Percentiles rank a stretch among this genome's conserved stretches.
Conservation (phyloP, 2,888 invertebrate species). For the Philereme vetulata region DNA sequence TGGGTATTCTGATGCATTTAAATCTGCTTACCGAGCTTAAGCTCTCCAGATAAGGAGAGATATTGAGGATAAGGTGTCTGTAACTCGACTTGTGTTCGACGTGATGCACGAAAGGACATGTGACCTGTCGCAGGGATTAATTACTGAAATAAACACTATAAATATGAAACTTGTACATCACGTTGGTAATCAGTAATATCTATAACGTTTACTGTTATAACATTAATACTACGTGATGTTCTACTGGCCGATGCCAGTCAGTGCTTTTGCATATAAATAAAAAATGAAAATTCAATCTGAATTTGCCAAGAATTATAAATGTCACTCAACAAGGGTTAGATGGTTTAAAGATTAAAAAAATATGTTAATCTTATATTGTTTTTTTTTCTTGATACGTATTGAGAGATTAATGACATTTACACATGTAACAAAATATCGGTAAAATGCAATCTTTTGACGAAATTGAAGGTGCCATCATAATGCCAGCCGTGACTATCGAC, state of each 20-base stretch:
- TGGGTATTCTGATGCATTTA: slow-evolving; percentile 44
- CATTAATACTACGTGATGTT: background rate
- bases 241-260: too few relatives aligned
- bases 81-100: slow-evolving; percentile 48
- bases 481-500: too few relatives aligned
- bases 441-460: too few relatives aligned
- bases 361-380: too few relatives aligned
- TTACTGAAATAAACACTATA: slow-evolving; percentile 39
- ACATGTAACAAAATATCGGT: too few relatives aligned
- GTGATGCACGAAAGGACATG: slow-evolving; percentile 45
- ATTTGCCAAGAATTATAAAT: too few relatives aligned
- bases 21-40: slow-evolving; percentile 44
- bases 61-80: slow-evolving; percentile 54
- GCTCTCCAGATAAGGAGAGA: slow-evolving; percentile 50
- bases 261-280: background rate
- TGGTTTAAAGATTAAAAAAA: too few relatives aligned
- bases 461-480: too few relatives aligned
- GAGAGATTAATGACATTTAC: too few relatives aligned
- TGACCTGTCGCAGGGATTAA: slow-evolving; percentile 47
- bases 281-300: background rate
- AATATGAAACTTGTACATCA: slow-evolving; percentile 31
- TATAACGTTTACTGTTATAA: slow-evolving; percentile 3
- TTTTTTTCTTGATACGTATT: too few relatives aligned
- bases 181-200: slow-evolving; percentile 6
- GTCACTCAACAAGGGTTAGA: too few relatives aligned